Evolutionary conservation across 1,140 invertebrate genomes (phyloP), one percentile per base, ranked within the genome.

Genomic region (Mactra quadrangularis): DNA sequence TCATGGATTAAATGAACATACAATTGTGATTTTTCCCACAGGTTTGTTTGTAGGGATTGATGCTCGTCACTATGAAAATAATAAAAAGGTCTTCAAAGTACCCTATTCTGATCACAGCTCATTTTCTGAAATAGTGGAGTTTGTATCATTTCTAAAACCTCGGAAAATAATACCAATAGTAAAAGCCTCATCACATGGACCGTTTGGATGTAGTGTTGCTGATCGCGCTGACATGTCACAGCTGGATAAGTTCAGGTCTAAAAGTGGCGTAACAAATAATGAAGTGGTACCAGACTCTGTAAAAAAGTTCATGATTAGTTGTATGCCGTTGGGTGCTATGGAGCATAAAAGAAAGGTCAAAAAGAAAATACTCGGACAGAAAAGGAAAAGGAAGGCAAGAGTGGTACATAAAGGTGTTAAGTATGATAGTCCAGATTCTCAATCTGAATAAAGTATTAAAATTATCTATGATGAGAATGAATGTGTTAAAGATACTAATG

Each of bases 91-190:
- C 3, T 91, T 89, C 86, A 78, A 92, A 53, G 87, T 93, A 15
- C 92, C 92, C 0, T 93, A 93, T 78, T 93, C 93, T 17, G 92
- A 93, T 81, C 93, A 94, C 78, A 91, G 89, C 50, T 92, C 92
- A 13, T 93, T 88, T 85, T 31, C 68, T 41, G 93, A 94, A 78
- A 85, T 94, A 1, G 22, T 84, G 13, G 81, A 88, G 15, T 94
- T 94, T 90, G 92, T 94, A 0, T 83, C 87, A 35, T 47, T 78
- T 50, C 31, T 94, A 11, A 85, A 83, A 38, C 93, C 93, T 29
- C 76, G 79, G 35, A 64, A 66, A 33, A 87, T 94, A 55, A 79
- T 91, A 25, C 93, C 93, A 41, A 90, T 94, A 82, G 90, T 93
- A 3, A 76, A 52, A 22, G 81, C 41, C 4, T 83, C 74, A 13